phyloP scores from a whole-genome alignment of 2,797 vertebrate genomes.

The Rhinichthys osculus region DNA sequence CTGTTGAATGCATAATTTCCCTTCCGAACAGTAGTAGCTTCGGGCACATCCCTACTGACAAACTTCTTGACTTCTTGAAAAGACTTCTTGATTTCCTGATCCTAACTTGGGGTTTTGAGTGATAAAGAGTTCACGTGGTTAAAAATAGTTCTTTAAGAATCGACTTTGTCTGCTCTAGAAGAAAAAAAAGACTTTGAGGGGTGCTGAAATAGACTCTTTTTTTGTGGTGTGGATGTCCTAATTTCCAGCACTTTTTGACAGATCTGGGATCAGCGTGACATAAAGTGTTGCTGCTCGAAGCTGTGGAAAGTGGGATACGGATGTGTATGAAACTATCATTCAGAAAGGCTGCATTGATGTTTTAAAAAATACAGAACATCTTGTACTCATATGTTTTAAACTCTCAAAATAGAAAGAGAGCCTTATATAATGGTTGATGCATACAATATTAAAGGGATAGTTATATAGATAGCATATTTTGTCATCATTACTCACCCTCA shows the following conservation, averaged over 20 bases:
- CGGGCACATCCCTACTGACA: neutral
- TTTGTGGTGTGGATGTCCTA: conserved; percentile 11
- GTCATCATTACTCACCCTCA: neutral
- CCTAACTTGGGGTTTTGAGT: neutral
- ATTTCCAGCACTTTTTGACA: conserved; percentile 24
- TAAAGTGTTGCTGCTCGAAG: neutral
- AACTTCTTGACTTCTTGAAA: too few species aligned
- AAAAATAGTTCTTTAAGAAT: conserved; percentile 16
- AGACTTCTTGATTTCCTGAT: neutral
- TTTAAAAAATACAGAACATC: neutral
- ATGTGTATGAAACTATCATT: neutral
- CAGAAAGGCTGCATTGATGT: neutral
- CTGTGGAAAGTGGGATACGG: neutral
- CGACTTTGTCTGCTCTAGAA: neutral
- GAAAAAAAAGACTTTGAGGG: neutral
- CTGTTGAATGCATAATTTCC: neutral
- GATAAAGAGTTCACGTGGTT: neutral
- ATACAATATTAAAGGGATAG: neutral
- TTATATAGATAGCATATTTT: neutral
- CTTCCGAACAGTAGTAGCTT: neutral
- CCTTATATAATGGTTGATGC: neutral
- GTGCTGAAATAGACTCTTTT: neutral
- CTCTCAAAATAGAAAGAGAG: neutral
- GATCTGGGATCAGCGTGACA: conserved; percentile 21
- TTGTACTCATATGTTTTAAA: neutral